phyloP scores from a whole-genome alignment of 2,797 vertebrate species.

The Sparidentex hasta region DNA sequence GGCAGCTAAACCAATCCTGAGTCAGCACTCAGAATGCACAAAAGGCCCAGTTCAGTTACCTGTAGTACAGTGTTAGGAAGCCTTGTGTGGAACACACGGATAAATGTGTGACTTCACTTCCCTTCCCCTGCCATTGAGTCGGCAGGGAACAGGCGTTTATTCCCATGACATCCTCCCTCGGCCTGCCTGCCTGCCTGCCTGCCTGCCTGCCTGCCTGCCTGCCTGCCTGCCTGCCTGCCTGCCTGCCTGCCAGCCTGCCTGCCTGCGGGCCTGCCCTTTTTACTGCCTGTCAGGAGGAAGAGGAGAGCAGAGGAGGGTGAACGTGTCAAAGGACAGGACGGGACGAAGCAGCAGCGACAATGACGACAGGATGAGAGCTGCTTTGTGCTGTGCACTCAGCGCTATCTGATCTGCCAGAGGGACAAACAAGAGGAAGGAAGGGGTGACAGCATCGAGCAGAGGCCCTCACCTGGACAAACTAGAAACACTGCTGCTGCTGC shows the following conservation, averaged over 20 bases:
- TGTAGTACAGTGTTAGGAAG: neutral
- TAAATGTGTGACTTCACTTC: constrained; percentile 31
- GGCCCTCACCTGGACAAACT: constrained; percentile 34
- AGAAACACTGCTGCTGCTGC: constrained; percentile 6
- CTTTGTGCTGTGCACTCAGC: constrained; percentile 44
- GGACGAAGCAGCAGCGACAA: constrained; percentile 40
- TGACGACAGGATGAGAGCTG: constrained; percentile 64
- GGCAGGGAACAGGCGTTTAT: constrained; percentile 30
- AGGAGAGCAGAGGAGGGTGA: constrained; percentile 19
- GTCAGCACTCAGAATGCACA: neutral
- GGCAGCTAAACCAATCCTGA: neutral
- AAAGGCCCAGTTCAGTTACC: neutral
- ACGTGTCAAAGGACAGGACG: constrained; percentile 51
- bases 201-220: no score
- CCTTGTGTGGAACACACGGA: neutral
- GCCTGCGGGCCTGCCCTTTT: constrained; percentile 23
- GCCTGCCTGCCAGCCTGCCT: no score
- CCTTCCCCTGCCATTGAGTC: constrained; percentile 38
- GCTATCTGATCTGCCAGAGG: constrained; percentile 59
- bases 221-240: no score
- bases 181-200: no score
- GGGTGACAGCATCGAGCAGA: constrained; percentile 14
- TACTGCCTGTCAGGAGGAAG: constrained; percentile 50
- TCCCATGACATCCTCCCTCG: constrained; percentile 37
- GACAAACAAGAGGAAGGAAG: constrained; percentile 62